Percentiles rank a stretch among this genome's conserved stretches.
Evolutionary conservation across 1,140 invertebrate species (phyloP).

Genomic region (Atta cephalotes): DNA sequence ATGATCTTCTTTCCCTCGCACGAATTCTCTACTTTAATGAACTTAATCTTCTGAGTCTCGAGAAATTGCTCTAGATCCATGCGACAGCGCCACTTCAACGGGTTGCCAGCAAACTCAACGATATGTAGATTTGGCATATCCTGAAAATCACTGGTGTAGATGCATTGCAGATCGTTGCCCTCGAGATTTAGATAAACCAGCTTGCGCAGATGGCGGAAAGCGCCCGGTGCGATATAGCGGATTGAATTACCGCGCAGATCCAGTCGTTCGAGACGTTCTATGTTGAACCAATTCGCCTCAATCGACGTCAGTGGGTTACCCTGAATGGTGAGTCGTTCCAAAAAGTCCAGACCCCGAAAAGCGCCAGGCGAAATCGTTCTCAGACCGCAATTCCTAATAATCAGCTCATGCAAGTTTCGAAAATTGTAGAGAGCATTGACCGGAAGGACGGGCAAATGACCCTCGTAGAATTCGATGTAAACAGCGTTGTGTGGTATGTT

Average conservation of each 20-base stretch:
- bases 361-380: constrained; percentile 69
- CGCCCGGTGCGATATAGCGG: constrained; percentile 71
- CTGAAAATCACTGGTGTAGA: constrained; percentile 75
- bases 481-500: constrained; percentile 66
- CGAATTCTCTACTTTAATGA: constrained; percentile 73
- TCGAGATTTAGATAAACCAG: constrained; percentile 76
- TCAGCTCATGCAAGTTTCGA: constrained; percentile 70
- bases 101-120: constrained; percentile 76
- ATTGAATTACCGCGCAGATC: constrained; percentile 77
- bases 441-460: constrained; percentile 67
- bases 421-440: constrained; percentile 65
- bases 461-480: constrained; percentile 75
- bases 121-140: constrained; percentile 69
- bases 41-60: constrained; percentile 73
- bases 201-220: constrained; percentile 68
- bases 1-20: constrained; percentile 76
- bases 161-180: constrained; percentile 77
- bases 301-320: constrained; percentile 73
- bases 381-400: constrained; percentile 73
- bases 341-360: constrained; percentile 63
- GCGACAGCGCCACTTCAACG: constrained; percentile 78
- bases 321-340: constrained; percentile 73
- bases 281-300: constrained; percentile 70
- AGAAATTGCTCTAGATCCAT: constrained; percentile 77
- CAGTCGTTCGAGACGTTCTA: constrained; percentile 68